Evolutionary conservation across 53 echinoderm and acorn worm genomes (phyloP).

Genomic region (Astropecten irregularis): DNA sequence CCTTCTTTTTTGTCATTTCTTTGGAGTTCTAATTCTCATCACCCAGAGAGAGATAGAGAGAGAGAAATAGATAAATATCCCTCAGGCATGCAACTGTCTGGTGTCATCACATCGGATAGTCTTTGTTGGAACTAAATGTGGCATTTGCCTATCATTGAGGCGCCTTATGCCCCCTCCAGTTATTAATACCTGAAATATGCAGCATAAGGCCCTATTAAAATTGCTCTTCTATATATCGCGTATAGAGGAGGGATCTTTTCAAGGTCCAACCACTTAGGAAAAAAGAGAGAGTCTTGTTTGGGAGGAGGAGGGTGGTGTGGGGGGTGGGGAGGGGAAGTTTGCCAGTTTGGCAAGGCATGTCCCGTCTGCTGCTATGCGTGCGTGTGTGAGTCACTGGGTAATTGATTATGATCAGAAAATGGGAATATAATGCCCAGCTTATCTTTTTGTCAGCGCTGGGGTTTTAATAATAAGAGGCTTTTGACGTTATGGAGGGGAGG

Average conservation of each 20-base stretch:
- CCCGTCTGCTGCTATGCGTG: too few relatives aligned
- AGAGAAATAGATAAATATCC: too few relatives aligned
- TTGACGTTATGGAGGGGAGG: not conserved
- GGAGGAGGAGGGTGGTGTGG: not conserved
- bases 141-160: conserved; percentile 36
- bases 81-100: not conserved
- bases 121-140: conserved; percentile 39
- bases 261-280: conserved; percentile 37
- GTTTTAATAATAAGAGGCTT: conserved; percentile 46
- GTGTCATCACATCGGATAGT: conserved; percentile 8
- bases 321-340: not conserved
- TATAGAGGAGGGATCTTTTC: not conserved
- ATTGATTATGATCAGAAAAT: conserved; percentile 59
- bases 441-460: conserved; percentile 45
- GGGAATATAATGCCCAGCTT: conserved; percentile 46
- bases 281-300: not conserved
- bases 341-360: not conserved
- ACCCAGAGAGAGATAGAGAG: too few relatives aligned
- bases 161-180: conserved; percentile 24
- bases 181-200: conserved; percentile 52
- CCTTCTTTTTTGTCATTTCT: not conserved
- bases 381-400: conserved; percentile 22
- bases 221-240: conserved; percentile 21
- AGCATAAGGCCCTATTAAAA: conserved; percentile 30
- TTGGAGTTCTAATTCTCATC: too few relatives aligned